Conservation (phyloP, 2,797 vertebrate genomes). For the Hozukius guyotensis region DNA sequence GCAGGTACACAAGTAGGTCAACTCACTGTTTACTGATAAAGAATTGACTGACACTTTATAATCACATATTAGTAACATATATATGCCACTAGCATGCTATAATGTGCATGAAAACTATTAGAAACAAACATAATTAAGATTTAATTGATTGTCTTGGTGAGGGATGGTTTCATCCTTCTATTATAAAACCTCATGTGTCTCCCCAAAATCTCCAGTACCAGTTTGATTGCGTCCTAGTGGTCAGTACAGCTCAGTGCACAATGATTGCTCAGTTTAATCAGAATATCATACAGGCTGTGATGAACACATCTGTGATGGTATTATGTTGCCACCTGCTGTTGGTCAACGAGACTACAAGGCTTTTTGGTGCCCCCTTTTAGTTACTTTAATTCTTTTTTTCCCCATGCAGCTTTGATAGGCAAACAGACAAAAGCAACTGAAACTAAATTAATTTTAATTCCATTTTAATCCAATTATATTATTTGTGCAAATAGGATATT, state of each 20-base stretch:
- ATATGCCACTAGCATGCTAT: neutral
- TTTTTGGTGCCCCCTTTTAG: neutral
- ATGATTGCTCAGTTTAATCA: neutral
- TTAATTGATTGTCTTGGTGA: neutral
- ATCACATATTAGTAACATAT: neutral
- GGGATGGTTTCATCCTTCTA: neutral
- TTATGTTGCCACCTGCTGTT: constrained; percentile 42
- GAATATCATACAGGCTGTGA: neutral
- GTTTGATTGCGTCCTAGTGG: neutral
- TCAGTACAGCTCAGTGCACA: neutral
- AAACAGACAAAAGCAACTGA: neutral
- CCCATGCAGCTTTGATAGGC: neutral
- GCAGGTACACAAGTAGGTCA: neutral
- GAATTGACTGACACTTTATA: neutral
- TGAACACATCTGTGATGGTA: neutral
- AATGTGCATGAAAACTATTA: neutral
- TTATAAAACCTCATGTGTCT: neutral
- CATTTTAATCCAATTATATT: no score
- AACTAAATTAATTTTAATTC: no score
- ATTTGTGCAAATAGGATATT: neutral
- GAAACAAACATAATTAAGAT: neutral
- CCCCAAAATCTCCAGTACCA: neutral
- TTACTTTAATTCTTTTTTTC: neutral
- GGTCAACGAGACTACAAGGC: neutral
- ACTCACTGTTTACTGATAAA: neutral